These are phyloP conservation scores for Quadroppia sp. DNA, from an alignment of 2,888 invertebrate species.

Conservation along the genomic window DNA sequence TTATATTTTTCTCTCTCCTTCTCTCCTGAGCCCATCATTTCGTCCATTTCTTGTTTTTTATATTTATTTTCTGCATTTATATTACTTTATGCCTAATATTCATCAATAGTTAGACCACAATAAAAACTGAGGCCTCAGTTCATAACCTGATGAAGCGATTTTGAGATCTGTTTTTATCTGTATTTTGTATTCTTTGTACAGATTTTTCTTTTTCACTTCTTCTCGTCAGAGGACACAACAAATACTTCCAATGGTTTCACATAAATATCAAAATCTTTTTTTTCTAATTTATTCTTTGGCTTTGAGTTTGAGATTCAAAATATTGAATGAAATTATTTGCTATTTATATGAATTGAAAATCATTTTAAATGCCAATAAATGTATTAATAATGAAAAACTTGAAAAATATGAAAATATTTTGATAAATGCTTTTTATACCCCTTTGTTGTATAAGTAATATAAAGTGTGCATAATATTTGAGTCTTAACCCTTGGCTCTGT, in stretches of 20 bases:
- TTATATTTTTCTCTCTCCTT: neutral
- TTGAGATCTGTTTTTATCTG: neutral
- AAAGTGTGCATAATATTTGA: too few relatives aligned
- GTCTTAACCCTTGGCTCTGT: constrained; percentile 22
- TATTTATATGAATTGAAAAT: neutral
- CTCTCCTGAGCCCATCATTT: neutral
- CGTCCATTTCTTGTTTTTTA: neutral
- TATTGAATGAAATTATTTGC: neutral
- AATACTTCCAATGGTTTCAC: neutral
- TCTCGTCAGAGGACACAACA: constrained; percentile 24
- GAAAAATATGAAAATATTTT: neutral
- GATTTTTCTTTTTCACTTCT: neutral
- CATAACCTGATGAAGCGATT: neutral
- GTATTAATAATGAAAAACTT: constrained; percentile 3
- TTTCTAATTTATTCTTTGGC: neutral
- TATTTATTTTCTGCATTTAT: neutral
- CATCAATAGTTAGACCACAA: neutral
- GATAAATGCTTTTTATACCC: neutral
- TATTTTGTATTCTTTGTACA: neutral
- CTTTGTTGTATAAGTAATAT: neutral
- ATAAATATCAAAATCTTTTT: neutral
- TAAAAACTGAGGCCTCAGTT: neutral
- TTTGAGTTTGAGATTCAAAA: neutral
- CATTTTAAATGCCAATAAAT: neutral
- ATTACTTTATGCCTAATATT: neutral